Evolutionary conservation across 1,140 invertebrate genomes (phyloP), one percentile per base, ranked within the genome.

Genomic region (Hypothenemus hampei): DNA sequence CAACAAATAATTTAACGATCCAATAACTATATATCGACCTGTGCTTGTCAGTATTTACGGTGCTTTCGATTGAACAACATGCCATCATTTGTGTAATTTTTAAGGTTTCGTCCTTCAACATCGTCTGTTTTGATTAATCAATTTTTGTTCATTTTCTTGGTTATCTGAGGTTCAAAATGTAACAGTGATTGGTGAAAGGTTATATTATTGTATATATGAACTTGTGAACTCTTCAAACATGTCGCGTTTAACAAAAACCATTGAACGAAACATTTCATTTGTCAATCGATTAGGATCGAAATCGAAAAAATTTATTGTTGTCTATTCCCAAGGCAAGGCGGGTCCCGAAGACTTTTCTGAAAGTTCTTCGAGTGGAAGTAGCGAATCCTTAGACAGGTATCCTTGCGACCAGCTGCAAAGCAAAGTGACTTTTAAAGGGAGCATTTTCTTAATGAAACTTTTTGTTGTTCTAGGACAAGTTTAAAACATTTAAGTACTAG

Each of bases 401-500:
- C n/a, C n/a, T n/a, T n/a, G n/a, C n/a, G n/a, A n/a, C n/a, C n/a
- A n/a, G n/a, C n/a, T n/a, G n/a, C n/a, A n/a, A n/a, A n/a, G n/a
- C n/a, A n/a, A n/a, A 11, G 13, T 31, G 26, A 2, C 3, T 3
- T 31, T 31, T 2, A 31, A 31, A 11, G 13, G 1, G 2, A 31
- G 26, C 3, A 31, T n/a, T n/a, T n/a, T n/a, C n/a, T n/a, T n/a
- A 31, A 31, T 31, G 10, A 11, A 1, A 31, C 16, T 37, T 37
- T 13, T 37, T 41, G 29, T 55, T 40, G 22, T 51, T 51, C 22
- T 33, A 53, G 50, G 21, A 36, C 50, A 36, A 53, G 70, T 57
- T 58, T 75, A 61, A 75, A 74, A 61, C 72, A 74, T 51, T 59
- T 75, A 59, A 75, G 73, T 31, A 69, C 68, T 3, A 73, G 72